Evolutionary conservation across 1,140 invertebrate genomes (phyloP), one percentile per base, ranked within the genome.

Genomic region (Cecropterus lyciades): DNA sequence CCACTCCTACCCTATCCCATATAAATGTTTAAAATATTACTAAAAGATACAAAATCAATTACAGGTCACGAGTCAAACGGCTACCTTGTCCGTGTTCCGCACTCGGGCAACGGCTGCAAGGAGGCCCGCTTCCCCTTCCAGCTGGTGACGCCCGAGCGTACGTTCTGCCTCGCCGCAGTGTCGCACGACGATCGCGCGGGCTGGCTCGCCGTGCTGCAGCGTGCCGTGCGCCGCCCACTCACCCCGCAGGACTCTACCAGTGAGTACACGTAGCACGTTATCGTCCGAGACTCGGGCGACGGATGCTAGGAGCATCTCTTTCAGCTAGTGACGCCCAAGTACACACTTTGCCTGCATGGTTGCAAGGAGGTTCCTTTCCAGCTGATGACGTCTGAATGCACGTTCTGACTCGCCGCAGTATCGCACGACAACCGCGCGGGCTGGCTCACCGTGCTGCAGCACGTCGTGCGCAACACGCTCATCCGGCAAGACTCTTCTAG

Each of bases 121-220:
- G 95, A 96, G 69, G 95, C 95, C 75, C 94, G 95, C 7, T 97
- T 95, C 83, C 95, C 95, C n/a, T 98, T 98, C 88, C 96, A 96
- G 15, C 91, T 98, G n/a, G 94, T 95, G 72, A 98, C 97, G 1
- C 97, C 97, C 0, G 96, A 97, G 45, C 88, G 97, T 64, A 95
- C 94, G 45, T 98, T 95, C 87, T 94, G 97, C 67, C 92, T 98
- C n/a, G 96, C 96, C n/a, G 96, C 97, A 9, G 94, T 95, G 67
- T 95, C 93, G 0, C 95, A 96, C 64, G 94, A 95, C 13, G 97
- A 98, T 65, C 89, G 96, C 76, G 94, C 95, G 65, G 93, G 95
- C 52, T 98, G 97, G 97, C 96, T 98, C 30, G 92, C 93, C 10
- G 94, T 95, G 16, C 93, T 98, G 48, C 94, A 96, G 74, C 93